A percentile compares a stretch with the other conserved stretches of the same genome.
phyloP scores from a whole-genome alignment of 2,797 vertebrate genomes.

The Bradypodion ventrale region DNA sequence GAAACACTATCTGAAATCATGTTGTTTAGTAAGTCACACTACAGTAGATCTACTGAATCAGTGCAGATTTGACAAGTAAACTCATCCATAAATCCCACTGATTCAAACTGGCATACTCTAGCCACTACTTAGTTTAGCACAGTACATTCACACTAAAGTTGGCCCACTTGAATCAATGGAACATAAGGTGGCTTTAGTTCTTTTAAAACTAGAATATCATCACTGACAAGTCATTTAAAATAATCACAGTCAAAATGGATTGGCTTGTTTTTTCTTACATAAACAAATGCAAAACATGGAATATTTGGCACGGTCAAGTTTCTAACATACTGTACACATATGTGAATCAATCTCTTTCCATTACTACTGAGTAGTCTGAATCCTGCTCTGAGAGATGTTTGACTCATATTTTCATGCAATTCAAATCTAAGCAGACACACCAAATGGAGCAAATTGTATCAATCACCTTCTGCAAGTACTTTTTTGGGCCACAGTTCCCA shows the following conservation, averaged over 20 bases:
- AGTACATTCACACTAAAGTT: too few species aligned
- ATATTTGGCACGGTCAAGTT: slow-evolving; percentile 48
- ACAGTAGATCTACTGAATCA: too few species aligned
- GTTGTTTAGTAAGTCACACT: too few species aligned
- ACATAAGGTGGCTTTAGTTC: too few species aligned
- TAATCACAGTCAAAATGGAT: too few species aligned
- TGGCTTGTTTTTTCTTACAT: not conserved
- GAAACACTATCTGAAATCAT: too few species aligned
- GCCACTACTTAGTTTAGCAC: too few species aligned
- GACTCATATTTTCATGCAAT: slow-evolving; percentile 68
- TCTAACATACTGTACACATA: slow-evolving; percentile 57
- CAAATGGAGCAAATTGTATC: slow-evolving; percentile 34
- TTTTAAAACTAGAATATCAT: not conserved
- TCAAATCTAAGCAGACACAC: slow-evolving; percentile 57
- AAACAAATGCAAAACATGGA: not conserved
- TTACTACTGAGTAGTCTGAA: slow-evolving; percentile 58
- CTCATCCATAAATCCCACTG: too few species aligned
- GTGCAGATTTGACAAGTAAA: too few species aligned
- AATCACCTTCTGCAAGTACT: slow-evolving; percentile 17
- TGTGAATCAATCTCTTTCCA: slow-evolving; percentile 63
- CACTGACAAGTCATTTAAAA: not conserved
- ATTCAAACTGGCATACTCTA: too few species aligned
- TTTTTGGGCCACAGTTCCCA: not conserved
- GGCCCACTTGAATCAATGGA: too few species aligned
- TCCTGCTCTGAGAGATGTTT: slow-evolving; percentile 61